Percentiles rank a stretch among this genome's conserved stretches.
Evolutionary conservation across 1,140 invertebrate genomes (phyloP).

Genomic region (Calephelis virginiensis): DNA sequence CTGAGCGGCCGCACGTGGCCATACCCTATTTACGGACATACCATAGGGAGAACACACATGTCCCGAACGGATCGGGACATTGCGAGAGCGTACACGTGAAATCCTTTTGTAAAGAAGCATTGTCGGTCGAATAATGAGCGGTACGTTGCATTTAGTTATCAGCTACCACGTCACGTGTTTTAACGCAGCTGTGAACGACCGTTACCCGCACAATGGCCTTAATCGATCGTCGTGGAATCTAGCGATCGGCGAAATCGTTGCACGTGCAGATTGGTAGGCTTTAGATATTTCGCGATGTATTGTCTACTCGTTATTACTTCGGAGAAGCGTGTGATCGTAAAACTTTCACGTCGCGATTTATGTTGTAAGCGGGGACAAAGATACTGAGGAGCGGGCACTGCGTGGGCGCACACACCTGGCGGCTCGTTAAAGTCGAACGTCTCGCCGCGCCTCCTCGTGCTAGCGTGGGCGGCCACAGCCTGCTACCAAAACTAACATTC

Average conservation of each 20-base stretch:
- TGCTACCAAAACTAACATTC: slow-evolving; percentile 20
- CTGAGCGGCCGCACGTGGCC: slow-evolving; percentile 75
- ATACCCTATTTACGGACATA: slow-evolving; percentile 76
- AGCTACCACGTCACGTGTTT: slow-evolving; percentile 70
- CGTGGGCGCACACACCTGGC: slow-evolving; percentile 72
- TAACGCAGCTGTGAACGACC: slow-evolving; percentile 72
- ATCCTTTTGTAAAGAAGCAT: slow-evolving; percentile 73
- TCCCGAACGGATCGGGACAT: slow-evolving; percentile 73
- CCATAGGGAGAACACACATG: slow-evolving; percentile 74
- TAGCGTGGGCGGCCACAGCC: slow-evolving; percentile 31
- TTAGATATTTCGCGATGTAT: slow-evolving; percentile 62
- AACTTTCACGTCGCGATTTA: slow-evolving; percentile 75
- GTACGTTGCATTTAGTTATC: slow-evolving; percentile 74
- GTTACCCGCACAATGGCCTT: slow-evolving; percentile 75
- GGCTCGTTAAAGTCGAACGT: slow-evolving; percentile 62
- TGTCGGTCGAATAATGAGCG: slow-evolving; percentile 72
- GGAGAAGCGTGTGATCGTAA: slow-evolving; percentile 72
- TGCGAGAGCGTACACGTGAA: slow-evolving; percentile 74
- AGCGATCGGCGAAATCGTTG: slow-evolving; percentile 71
- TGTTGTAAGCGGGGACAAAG: slow-evolving; percentile 66
- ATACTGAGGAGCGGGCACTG: slow-evolving; percentile 57
- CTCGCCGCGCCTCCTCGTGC: slow-evolving; percentile 21
- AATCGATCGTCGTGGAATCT: slow-evolving; percentile 68
- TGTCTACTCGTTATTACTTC: slow-evolving; percentile 65
- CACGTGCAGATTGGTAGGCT: slow-evolving; percentile 62